Evolutionary conservation across 2,888 invertebrate species (phyloP).

Genomic region (Athripsodes cinereus): DNA sequence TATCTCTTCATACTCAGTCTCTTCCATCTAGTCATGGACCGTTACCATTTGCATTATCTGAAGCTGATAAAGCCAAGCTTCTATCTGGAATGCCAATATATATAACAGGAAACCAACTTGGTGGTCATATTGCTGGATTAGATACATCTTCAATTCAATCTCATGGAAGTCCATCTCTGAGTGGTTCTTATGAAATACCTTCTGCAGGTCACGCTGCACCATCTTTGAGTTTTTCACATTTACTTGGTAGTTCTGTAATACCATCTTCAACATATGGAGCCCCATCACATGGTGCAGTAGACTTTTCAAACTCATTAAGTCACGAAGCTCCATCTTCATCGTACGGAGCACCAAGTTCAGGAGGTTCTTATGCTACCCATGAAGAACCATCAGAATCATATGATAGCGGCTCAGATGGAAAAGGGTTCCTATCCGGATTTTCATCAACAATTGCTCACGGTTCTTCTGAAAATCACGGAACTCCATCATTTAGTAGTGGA

Average conservation of each 20-base stretch:
- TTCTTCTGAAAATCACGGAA: conserved; percentile 13
- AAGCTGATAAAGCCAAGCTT: conserved; percentile 9
- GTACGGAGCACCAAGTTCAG: conserved; percentile 8
- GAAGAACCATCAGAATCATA: conserved; percentile 10
- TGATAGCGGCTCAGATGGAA: background rate
- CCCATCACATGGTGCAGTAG: conserved; percentile 14
- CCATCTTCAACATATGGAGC: conserved; percentile 16
- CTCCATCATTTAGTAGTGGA: conserved; percentile 22
- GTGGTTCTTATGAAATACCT: conserved; percentile 24
- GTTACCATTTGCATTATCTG: conserved; percentile 7
- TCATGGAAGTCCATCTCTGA: conserved; percentile 25
- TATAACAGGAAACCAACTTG: conserved; percentile 7
- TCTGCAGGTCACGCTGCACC: conserved; percentile 26
- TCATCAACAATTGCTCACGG: conserved; percentile 6
- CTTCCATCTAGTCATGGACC: background rate
- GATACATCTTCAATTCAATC: conserved; percentile 12
- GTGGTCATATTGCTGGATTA: conserved; percentile 5
- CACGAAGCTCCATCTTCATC: conserved; percentile 10
- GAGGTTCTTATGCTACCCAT: conserved; percentile 10
- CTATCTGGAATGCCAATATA: conserved; percentile 12
- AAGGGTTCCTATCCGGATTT: conserved; percentile 4
- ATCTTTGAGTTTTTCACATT: conserved; percentile 22
- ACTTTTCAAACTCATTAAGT: conserved; percentile 8
- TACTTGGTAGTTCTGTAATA: conserved; percentile 30
- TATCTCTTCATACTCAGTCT: background rate